A percentile compares a stretch with the other conserved stretches of the same genome.
Conservation (phyloP, 2,797 vertebrate genomes). For the Nannoperca obscura region DNA sequence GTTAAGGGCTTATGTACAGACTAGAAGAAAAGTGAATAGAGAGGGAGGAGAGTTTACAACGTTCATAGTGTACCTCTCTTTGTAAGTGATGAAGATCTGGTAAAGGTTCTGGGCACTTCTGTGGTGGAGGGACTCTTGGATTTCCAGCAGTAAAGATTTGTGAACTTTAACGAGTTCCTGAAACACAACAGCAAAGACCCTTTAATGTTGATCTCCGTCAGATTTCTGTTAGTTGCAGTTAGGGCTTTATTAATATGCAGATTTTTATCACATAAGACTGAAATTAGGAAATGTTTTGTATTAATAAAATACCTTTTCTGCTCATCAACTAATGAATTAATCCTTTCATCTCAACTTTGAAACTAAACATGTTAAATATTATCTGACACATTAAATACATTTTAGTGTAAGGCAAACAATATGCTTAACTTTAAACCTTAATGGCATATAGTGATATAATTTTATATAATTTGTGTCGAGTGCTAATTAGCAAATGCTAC, state of each 20-base stretch:
- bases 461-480: too few relatives aligned
- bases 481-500: too few relatives aligned
- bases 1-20: not conserved
- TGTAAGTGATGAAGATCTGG: conserved; percentile 96
- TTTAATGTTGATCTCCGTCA: not conserved
- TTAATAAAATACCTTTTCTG: not conserved
- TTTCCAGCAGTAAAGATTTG: conserved; percentile 90
- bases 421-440: too few relatives aligned
- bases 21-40: not conserved
- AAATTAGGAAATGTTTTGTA: not conserved
- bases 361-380: not conserved
- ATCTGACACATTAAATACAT: too few relatives aligned
- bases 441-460: too few relatives aligned
- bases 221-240: not conserved
- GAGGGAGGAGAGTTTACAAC: not conserved
- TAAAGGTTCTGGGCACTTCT: conserved; percentile 94
- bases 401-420: too few relatives aligned
- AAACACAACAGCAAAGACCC: conserved; percentile 39
- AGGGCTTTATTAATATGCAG: not conserved
- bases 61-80: conserved; percentile 89
- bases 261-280: not conserved
- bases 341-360: not conserved
- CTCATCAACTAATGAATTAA: not conserved
- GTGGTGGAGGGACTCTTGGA: conserved; percentile 92
- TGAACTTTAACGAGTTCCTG: conserved; percentile 97